Evolutionary conservation across 2,888 invertebrate genomes (phyloP).

Genomic region (Ceratothoa steindachneri): DNA sequence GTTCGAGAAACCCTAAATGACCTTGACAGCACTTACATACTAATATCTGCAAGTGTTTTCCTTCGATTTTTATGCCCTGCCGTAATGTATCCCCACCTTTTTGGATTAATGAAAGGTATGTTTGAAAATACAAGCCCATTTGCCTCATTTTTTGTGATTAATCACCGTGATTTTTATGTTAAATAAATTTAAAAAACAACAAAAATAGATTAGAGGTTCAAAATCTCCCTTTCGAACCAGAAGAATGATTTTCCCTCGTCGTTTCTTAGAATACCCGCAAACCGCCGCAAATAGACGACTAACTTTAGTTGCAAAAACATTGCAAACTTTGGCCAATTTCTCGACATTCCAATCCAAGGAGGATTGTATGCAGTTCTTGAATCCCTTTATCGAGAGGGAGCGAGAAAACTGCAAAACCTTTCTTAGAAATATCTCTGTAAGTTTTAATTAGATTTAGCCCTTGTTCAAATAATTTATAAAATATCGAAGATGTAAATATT

Average conservation of each 20-base stretch:
- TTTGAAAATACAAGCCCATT: no score
- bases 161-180: no score
- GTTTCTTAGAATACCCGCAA: constrained; percentile 71
- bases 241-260: no score
- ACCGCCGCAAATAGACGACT: constrained; percentile 84
- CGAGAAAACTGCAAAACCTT: constrained; percentile 81
- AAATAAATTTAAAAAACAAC: no score
- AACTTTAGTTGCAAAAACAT: constrained; percentile 86
- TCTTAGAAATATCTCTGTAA: constrained; percentile 68
- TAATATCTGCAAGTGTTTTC: constrained; percentile 91
- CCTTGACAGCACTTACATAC: constrained; percentile 65
- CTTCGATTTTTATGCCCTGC: constrained; percentile 83
- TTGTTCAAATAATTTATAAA: no score
- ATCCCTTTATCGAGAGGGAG: constrained; percentile 79
- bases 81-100: constrained; percentile 84
- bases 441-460: no score
- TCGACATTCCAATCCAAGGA: constrained; percentile 92
- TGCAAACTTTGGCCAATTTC: constrained; percentile 91
- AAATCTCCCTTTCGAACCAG: no score
- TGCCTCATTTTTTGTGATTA: no score
- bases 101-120: constrained; percentile 71
- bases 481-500: no score
- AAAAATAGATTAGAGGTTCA: no score
- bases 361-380: constrained; percentile 94
- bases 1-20: constrained; percentile 25